Evolutionary conservation across 1,140 invertebrate genomes (phyloP), one percentile per base, ranked within the genome.

Genomic region (Dendroctonus ponderosae): DNA sequence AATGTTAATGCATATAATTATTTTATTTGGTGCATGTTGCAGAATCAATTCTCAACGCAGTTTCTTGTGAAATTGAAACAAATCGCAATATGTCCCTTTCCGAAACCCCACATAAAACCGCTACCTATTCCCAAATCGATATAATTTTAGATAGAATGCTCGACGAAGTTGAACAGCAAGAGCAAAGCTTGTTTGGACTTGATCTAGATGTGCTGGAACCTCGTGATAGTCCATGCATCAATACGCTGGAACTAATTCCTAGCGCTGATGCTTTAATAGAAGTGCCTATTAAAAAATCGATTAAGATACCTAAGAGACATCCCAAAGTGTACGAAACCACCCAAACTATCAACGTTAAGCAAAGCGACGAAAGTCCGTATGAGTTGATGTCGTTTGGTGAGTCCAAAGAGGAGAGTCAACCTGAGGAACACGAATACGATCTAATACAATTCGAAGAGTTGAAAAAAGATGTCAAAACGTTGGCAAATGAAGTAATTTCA

Each of bases 81-180:
- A 72, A 71, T 71, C 63, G 71, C 68, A 68, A 65, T 67, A 56
- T 50, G n/a, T 56, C 66, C 43, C 15, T 40, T 43, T 57, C 46
- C 39, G 41, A 46, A 14, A 48, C 53, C 46, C n/a, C 57, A 3
- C 67, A 69, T 15, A 70, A 71, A 71, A 61, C 68, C 26, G 67
- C 64, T 9, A 76, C 76, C 41, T 79, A 79, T 53, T 72, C 68
- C 9, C 74, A 78, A 67, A 77, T 78, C 11, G 76, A 78, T 51
- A 71, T 68, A 7, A 77, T 78, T 68, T 58, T 78, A 43, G 75
- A 78, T 49, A 72, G 71, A 57, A 79, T 79, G 77, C 61, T 79
- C 1, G 63, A 54, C 9, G 76, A 77, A 66, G 76, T 78, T 0
- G 75, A 79, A 46, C 58, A 76, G 57, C 71, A 76, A 54, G 75